phyloP scores from a whole-genome alignment of 2,797 vertebrate species.

The Cyclura pinguis region DNA sequence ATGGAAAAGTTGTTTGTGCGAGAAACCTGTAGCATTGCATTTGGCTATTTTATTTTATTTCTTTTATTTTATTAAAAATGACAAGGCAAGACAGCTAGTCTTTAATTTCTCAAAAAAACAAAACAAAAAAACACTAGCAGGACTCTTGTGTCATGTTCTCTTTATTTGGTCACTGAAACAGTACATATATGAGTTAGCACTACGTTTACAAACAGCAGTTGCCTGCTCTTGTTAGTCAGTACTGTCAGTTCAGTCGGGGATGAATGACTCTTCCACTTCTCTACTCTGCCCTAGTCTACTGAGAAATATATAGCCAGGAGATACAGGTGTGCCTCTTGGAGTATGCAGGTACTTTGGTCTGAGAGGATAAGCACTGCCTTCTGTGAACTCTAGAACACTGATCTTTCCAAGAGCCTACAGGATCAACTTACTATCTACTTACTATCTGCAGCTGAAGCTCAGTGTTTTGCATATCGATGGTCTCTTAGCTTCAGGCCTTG shows the following conservation, averaged over 20 bases:
- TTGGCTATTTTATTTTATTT: not conserved
- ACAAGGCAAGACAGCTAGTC: not conserved
- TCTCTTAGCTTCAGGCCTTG: no score
- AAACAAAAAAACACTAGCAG: conserved; percentile 31
- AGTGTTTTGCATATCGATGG: not conserved
- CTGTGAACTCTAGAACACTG: not conserved
- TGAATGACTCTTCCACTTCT: not conserved
- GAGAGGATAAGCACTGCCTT: not conserved
- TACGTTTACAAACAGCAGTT: not conserved
- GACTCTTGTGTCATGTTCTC: conserved; percentile 54
- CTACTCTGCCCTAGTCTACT: not conserved
- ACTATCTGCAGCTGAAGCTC: no score
- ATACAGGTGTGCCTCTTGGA: not conserved
- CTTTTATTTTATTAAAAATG: conserved; percentile 43
- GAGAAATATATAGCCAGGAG: not conserved
- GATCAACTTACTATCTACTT: not conserved
- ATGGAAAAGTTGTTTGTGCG: conserved; percentile 51
- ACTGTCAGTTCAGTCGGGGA: not conserved
- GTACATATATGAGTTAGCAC: not conserved
- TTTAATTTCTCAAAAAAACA: conserved; percentile 12
- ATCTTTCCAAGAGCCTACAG: not conserved
- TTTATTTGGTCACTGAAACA: not conserved
- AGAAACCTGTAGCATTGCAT: conserved; percentile 19
- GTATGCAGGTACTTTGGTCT: not conserved
- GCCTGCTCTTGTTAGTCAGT: not conserved